phyloP scores from a whole-genome alignment of 2,113 vertebrate genomes.

The Castor canadensis region DNA sequence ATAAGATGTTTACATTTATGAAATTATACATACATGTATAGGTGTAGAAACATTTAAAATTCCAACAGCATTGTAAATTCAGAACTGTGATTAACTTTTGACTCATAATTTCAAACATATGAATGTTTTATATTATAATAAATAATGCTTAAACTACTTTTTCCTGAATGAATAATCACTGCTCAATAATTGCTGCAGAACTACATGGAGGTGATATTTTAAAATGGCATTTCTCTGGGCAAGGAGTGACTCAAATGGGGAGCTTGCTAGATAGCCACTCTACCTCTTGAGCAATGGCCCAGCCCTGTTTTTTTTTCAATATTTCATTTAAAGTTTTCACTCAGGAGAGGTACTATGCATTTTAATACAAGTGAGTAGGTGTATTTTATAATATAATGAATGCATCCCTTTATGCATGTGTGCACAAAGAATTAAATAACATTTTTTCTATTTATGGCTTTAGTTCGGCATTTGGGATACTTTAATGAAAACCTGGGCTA shows the following conservation, averaged over 20 bases:
- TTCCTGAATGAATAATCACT: neutral
- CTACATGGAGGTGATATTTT: neutral
- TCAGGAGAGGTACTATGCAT: neutral
- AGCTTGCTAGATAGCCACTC: too few relatives aligned
- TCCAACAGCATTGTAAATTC: neutral
- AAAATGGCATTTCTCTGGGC: neutral
- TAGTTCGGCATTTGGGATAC: neutral
- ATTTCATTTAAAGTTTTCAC: neutral
- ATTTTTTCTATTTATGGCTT: slow-evolving; percentile 28
- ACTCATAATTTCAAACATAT: neutral
- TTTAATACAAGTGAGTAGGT: neutral
- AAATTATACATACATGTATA: neutral
- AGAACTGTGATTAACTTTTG: neutral
- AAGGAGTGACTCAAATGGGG: too few relatives aligned
- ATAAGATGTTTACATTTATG: neutral
- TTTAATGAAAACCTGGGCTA: neutral
- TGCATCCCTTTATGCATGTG: neutral
- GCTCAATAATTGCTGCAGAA: neutral
- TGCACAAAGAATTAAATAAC: slow-evolving; percentile 14
- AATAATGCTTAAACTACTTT: neutral
- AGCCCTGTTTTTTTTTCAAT: neutral
- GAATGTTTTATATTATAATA: neutral
- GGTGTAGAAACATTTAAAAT: slow-evolving; percentile 22
- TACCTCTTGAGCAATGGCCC: too few relatives aligned
- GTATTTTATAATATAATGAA: neutral